phyloP scores from a whole-genome alignment of 2,797 vertebrate species.

The Lycodopsis pacificus region DNA sequence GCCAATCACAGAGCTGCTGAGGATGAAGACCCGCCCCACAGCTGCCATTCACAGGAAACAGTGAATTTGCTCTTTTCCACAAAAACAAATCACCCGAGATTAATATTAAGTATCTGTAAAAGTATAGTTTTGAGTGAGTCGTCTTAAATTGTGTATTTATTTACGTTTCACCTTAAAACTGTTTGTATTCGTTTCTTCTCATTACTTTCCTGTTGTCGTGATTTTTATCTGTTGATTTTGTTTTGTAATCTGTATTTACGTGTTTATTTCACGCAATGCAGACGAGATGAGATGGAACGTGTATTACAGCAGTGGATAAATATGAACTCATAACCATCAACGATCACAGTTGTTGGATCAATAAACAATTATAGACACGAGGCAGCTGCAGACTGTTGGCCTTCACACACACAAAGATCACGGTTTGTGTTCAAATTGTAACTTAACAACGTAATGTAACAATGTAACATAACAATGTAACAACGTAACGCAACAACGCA shows the following conservation, averaged over 20 bases:
- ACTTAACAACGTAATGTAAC: no score
- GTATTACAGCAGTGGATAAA: background rate
- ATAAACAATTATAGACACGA: no score
- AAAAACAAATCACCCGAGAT: background rate
- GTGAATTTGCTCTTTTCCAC: background rate
- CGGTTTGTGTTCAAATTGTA: no score
- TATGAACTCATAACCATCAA: no score
- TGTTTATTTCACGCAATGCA: background rate
- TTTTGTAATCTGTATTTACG: background rate
- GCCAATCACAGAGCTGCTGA: slow-evolving; percentile 80
- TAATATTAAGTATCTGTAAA: background rate
- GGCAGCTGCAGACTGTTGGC: no score
- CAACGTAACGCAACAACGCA: no score
- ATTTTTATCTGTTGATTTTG: background rate
- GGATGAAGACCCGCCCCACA: slow-evolving; percentile 82
- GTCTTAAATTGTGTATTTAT: slow-evolving; percentile 22
- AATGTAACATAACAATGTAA: no score
- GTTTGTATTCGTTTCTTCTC: background rate
- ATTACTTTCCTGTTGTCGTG: background rate
- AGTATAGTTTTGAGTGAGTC: background rate
- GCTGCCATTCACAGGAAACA: slow-evolving; percentile 72
- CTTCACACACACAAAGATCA: no score
- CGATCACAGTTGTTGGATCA: no score
- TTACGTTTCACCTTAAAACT: background rate
- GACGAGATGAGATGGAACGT: background rate